Conservation (phyloP, 2,888 invertebrate species). For the Calameuta pallipes region DNA sequence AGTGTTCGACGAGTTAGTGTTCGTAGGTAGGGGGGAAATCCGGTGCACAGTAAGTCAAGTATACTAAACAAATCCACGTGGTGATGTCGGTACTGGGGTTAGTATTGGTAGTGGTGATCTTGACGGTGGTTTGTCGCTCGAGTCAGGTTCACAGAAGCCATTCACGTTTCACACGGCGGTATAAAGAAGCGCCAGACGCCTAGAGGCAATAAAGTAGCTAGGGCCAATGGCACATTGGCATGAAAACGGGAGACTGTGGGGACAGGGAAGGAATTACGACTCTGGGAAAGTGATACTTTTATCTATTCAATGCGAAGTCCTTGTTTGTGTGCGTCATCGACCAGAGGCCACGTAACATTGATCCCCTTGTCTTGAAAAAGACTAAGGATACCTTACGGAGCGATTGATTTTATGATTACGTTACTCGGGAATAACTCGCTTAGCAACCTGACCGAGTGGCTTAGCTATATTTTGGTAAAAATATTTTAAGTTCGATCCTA, state of each 20-base stretch:
- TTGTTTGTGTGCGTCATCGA: not conserved
- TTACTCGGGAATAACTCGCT: not conserved
- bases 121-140: slow-evolving; percentile 35
- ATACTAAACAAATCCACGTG: slow-evolving; percentile 41
- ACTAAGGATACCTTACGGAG: not conserved
- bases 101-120: slow-evolving; percentile 26
- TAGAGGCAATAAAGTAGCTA: slow-evolving; percentile 45
- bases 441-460: not conserved
- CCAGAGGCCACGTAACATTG: not conserved
- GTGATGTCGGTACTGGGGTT: slow-evolving; percentile 15
- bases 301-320: not conserved
- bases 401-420: not conserved
- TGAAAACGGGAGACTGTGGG: not conserved
- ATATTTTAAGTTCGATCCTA: not conserved
- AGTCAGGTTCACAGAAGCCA: slow-evolving; percentile 54
- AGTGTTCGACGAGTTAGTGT: not conserved
- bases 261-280: not conserved
- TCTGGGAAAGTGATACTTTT: not conserved
- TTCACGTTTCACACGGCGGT: slow-evolving; percentile 47
- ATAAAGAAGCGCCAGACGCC: slow-evolving; percentile 47
- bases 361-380: not conserved
- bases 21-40: not conserved
- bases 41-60: slow-evolving; percentile 16
- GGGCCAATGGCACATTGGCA: slow-evolving; percentile 5
- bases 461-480: not conserved